phyloP scores from a whole-genome alignment of 92 coral and sea anemone species.

The Porites divaricata region DNA sequence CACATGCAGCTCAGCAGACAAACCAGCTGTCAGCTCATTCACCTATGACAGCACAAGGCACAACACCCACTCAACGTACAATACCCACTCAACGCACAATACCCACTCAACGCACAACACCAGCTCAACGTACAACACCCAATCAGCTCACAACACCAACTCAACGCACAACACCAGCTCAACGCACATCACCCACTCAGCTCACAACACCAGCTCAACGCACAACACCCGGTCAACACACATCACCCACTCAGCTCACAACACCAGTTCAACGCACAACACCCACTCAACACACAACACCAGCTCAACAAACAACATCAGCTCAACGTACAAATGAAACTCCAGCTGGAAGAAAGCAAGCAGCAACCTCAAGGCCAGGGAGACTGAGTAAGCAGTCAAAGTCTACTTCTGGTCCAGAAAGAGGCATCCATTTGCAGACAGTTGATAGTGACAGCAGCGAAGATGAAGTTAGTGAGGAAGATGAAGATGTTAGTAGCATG shows the following conservation, averaged over 20 bases:
- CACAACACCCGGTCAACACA: conserved; percentile 5
- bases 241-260: background rate
- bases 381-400: background rate
- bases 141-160: background rate
- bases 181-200: background rate
- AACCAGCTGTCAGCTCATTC: no score
- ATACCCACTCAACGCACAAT: background rate
- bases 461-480: background rate
- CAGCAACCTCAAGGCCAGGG: no score
- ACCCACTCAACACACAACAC: background rate
- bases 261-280: background rate
- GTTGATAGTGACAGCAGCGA: conserved; percentile 20
- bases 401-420: background rate
- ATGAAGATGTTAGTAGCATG: background rate
- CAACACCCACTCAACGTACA: conserved; percentile 6
- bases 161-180: background rate
- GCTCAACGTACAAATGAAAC: conserved; percentile 8
- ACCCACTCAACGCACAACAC: background rate
- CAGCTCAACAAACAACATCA: background rate
- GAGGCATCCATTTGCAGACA: conserved; percentile 23
- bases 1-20: background rate
- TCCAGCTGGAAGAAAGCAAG: background rate
- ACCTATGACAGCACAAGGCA: no score
- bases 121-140: background rate
- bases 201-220: background rate